phyloP scores from a whole-genome alignment of 2,888 invertebrate genomes.

The Andrena bicolor region DNA sequence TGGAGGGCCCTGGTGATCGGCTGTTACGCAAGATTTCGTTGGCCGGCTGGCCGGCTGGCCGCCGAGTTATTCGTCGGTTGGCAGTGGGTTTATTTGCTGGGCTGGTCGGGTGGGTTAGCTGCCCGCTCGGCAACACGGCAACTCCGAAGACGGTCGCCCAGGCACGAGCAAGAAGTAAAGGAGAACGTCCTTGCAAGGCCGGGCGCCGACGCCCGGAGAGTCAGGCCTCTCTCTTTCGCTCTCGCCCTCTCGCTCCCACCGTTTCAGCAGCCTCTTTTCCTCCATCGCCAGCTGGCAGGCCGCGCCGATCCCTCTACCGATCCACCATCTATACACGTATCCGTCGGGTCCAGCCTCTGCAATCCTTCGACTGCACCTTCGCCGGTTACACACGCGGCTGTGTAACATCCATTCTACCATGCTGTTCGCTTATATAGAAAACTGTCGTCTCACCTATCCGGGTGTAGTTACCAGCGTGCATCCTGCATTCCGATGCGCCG shows the following conservation, averaged over 20 bases:
- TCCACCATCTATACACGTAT: slow-evolving; percentile 28
- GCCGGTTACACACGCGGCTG: slow-evolving; percentile 60
- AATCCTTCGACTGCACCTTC: slow-evolving; percentile 61
- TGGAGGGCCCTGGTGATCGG: slow-evolving; percentile 32
- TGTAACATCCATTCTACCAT: slow-evolving; percentile 69
- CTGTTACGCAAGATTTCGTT: slow-evolving; percentile 75
- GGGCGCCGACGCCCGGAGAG: slow-evolving; percentile 77
- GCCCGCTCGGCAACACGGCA: slow-evolving; percentile 61
- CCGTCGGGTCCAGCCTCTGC: slow-evolving; percentile 41
- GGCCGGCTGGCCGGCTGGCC: slow-evolving; percentile 44
- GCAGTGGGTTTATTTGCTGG: slow-evolving; percentile 65
- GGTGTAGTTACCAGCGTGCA: slow-evolving; percentile 58
- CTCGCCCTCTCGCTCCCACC: slow-evolving; percentile 39
- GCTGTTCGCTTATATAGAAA: slow-evolving; percentile 67
- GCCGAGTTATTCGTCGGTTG: slow-evolving; percentile 53
- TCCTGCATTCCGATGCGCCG: slow-evolving; percentile 63
- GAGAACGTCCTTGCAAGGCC: slow-evolving; percentile 82
- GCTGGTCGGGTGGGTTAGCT: slow-evolving; percentile 65
- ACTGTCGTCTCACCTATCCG: slow-evolving; percentile 74
- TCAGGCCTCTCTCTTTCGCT: slow-evolving; percentile 61
- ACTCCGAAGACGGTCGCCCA: slow-evolving; percentile 65
- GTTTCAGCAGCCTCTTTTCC: slow-evolving; percentile 44
- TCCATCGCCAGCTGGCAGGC: slow-evolving; percentile 34
- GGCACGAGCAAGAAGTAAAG: slow-evolving; percentile 72
- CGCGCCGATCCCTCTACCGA: slow-evolving; percentile 26